Percentiles rank a stretch among this genome's conserved stretches.
phyloP scores from a whole-genome alignment of 2,888 invertebrate genomes.

The Timandra comae region DNA sequence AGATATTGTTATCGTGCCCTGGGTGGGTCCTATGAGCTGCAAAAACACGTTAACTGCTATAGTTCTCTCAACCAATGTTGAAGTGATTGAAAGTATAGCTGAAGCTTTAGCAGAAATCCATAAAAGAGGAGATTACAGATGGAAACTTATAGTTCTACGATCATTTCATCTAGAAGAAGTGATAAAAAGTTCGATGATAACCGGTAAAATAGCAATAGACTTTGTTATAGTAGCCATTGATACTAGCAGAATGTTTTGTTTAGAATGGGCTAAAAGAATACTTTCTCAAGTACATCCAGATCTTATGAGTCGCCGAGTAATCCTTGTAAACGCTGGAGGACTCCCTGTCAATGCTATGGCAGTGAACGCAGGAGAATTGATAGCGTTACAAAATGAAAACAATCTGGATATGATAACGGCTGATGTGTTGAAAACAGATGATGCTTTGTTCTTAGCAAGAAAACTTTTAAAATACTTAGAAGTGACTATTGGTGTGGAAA shows the following conservation, averaged over 20 bases:
- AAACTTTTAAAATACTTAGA: slow-evolving; percentile 57
- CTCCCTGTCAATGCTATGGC: slow-evolving; percentile 56
- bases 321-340: slow-evolving; percentile 61
- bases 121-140: slow-evolving; percentile 42
- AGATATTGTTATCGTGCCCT: slow-evolving; percentile 46
- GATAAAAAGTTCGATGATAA: slow-evolving; percentile 42
- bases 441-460: slow-evolving; percentile 44
- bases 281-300: slow-evolving; percentile 61
- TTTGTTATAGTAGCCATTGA: slow-evolving; percentile 61
- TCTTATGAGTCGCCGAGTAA: slow-evolving; percentile 49
- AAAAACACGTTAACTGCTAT: slow-evolving; percentile 54
- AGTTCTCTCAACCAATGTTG: slow-evolving; percentile 52
- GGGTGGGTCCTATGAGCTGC: slow-evolving; percentile 55
- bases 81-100: slow-evolving; percentile 55
- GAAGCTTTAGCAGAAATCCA: slow-evolving; percentile 53
- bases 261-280: slow-evolving; percentile 56
- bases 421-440: slow-evolving; percentile 46
- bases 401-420: slow-evolving; percentile 55
- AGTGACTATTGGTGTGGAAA: slow-evolving; percentile 56
- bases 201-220: slow-evolving; percentile 57
- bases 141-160: slow-evolving; percentile 55
- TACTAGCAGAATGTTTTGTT: slow-evolving; percentile 53
- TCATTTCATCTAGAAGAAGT: slow-evolving; percentile 52
- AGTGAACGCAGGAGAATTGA: slow-evolving; percentile 50
- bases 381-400: slow-evolving; percentile 46